Percentiles rank a stretch among this genome's conserved stretches.
phyloP scores from a whole-genome alignment of 2,113 vertebrate genomes.

The Ammodytes dubius region DNA sequence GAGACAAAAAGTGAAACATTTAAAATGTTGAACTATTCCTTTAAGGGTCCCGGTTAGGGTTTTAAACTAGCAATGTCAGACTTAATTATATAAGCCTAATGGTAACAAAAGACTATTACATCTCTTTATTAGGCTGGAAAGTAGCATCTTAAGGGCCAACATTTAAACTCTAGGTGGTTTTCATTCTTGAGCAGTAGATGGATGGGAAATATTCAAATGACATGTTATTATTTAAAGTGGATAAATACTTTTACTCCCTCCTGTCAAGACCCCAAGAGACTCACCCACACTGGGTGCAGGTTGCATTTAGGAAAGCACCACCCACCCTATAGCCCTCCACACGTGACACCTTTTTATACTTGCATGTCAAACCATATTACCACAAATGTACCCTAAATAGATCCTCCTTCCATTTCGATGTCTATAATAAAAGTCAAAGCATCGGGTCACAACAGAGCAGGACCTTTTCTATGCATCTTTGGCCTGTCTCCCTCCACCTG shows the following conservation, averaged over 20 bases:
- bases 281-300: constrained; percentile 14
- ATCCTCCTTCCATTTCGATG: constrained; percentile 39
- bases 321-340: constrained; percentile 25
- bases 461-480: constrained; percentile 24
- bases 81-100: background rate
- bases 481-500: constrained; percentile 1
- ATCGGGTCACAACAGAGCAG: constrained; percentile 18
- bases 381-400: constrained; percentile 49
- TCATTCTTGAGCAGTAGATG: background rate
- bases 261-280: constrained; percentile 7
- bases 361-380: constrained; percentile 46
- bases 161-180: background rate
- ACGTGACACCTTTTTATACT: constrained; percentile 11
- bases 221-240: background rate
- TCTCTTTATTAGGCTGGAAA: background rate
- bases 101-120: background rate
- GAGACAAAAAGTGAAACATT: no score
- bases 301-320: constrained; percentile 58
- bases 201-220: background rate
- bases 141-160: background rate
- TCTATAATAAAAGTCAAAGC: constrained; percentile 7
- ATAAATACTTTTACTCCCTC: background rate
- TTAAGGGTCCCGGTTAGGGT: no score
- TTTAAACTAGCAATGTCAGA: no score
- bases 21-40: no score